phyloP scores from a whole-genome alignment of 2,113 vertebrate species.

The Saiga tatarica region DNA sequence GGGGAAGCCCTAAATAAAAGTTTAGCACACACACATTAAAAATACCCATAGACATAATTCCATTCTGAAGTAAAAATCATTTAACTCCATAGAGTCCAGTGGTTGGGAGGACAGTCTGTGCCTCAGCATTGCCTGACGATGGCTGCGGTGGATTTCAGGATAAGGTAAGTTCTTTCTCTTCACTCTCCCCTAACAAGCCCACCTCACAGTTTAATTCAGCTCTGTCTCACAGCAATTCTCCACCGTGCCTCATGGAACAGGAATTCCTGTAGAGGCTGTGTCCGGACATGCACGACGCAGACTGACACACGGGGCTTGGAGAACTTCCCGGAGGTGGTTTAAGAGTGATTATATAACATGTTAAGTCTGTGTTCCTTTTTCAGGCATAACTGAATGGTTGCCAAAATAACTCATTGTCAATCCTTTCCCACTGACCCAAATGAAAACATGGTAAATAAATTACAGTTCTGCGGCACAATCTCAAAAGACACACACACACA shows the following conservation, averaged over 20 bases:
- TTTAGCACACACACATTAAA: neutral
- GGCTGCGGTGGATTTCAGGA: neutral
- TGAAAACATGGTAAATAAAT: neutral
- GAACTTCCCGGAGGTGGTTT: slow-evolving; percentile 36
- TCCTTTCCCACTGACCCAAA: slow-evolving; percentile 54
- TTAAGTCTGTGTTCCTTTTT: slow-evolving; percentile 22
- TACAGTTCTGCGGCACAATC: neutral
- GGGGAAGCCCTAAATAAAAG: neutral
- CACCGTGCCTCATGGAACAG: neutral
- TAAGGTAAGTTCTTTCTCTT: neutral
- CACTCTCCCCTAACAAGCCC: neutral
- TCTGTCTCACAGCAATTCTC: neutral
- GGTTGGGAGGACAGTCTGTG: neutral
- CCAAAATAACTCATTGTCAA: slow-evolving; percentile 7
- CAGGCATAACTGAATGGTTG: slow-evolving; percentile 18
- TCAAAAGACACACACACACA: neutral
- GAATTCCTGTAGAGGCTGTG: slow-evolving; percentile 9
- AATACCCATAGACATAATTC: neutral
- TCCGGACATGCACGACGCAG: slow-evolving; percentile 13
- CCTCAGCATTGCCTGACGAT: neutral
- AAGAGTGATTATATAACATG: slow-evolving; percentile 31
- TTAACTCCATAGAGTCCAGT: neutral
- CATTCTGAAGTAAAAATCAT: neutral
- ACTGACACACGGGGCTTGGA: slow-evolving; percentile 9
- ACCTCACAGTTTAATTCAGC: neutral